Conservation (phyloP, 2,797 vertebrate species). For the Centropyge bicolor region DNA sequence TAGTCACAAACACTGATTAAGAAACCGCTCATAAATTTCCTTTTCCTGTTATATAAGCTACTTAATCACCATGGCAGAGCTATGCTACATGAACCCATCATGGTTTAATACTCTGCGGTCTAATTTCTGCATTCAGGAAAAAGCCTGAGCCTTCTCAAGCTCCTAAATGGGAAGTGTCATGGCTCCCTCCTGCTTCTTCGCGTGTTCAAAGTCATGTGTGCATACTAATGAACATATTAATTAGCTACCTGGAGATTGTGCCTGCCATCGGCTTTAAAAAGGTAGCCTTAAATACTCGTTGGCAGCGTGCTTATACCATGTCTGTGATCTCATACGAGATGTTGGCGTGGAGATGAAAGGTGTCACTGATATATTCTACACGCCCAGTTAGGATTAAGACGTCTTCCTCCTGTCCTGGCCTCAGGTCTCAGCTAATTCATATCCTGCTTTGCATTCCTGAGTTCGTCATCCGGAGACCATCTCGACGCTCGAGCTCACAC, state of each 20-base stretch:
- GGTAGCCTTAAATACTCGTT: conserved; percentile 43
- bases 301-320: conserved; percentile 24
- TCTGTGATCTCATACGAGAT: conserved; percentile 28
- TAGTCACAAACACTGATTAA: conserved; percentile 24
- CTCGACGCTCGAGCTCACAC: neutral
- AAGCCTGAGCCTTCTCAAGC: conserved; percentile 51
- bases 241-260: conserved; percentile 72
- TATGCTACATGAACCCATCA: conserved; percentile 55
- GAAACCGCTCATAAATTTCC: conserved; percentile 12
- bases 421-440: conserved; percentile 23
- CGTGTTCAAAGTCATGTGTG: conserved; percentile 64
- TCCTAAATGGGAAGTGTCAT: conserved; percentile 64
- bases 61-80: conserved; percentile 47
- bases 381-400: conserved; percentile 27
- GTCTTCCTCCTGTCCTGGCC: conserved; percentile 19
- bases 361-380: conserved; percentile 10
- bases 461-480: neutral
- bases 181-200: conserved; percentile 16
- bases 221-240: conserved; percentile 80
- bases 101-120: conserved; percentile 55
- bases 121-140: conserved; percentile 40
- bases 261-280: conserved; percentile 36
- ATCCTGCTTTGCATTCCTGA: conserved; percentile 14
- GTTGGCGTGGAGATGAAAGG: conserved; percentile 37
- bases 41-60: conserved; percentile 46